Percentiles rank a stretch among this genome's conserved stretches.
Evolutionary conservation across 2,797 vertebrate species (phyloP).

Genomic region (Syngnathus acus): DNA sequence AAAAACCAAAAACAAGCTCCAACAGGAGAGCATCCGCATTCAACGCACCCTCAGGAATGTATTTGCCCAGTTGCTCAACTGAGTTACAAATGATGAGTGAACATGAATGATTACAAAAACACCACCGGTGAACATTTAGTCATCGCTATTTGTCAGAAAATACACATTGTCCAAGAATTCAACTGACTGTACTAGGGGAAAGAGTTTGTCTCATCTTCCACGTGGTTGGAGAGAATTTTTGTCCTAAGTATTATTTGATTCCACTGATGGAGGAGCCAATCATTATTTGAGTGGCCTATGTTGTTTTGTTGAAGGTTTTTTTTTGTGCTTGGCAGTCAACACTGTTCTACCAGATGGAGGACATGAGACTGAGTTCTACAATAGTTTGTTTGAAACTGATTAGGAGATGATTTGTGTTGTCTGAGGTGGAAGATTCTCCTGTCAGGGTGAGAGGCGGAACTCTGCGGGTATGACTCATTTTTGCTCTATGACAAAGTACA

Average conservation of each 20-base stretch:
- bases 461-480: too few relatives aligned
- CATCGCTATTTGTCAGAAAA: neutral
- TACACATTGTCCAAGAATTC: neutral
- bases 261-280: neutral
- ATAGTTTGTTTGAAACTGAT: neutral
- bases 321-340: neutral
- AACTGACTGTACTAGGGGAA: too few relatives aligned
- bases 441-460: neutral
- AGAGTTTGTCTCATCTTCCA: too few relatives aligned
- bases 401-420: neutral
- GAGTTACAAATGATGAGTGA: neutral
- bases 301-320: neutral
- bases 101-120: conserved; percentile 1
- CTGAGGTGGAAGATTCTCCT: neutral
- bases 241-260: neutral
- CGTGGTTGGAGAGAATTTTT: neutral
- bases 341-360: neutral
- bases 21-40: conserved; percentile 22
- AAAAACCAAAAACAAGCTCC: conserved; percentile 35
- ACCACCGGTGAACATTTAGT: neutral
- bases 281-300: neutral
- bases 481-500: too few relatives aligned
- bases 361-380: neutral
- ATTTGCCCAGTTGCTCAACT: conserved; percentile 16
- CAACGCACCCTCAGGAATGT: conserved; percentile 30